Percentiles rank a stretch among this genome's conserved stretches.
Conservation (phyloP, 1,140 invertebrate species). For the Steinernema feltiae region DNA sequence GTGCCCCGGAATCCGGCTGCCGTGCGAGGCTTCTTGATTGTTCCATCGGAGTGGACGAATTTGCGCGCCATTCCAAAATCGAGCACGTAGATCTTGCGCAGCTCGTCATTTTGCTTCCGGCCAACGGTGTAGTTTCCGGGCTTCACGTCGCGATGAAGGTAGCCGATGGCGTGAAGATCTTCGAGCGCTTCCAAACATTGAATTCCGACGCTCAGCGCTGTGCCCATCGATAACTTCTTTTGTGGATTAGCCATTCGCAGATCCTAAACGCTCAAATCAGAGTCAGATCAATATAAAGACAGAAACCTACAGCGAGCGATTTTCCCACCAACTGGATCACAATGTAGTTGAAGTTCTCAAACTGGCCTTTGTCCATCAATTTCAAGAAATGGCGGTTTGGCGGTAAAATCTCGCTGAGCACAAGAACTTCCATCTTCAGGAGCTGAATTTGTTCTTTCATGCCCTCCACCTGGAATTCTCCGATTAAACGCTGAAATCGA, state of each 20-base stretch:
- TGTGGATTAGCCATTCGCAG: background rate
- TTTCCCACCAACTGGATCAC: constrained; percentile 27
- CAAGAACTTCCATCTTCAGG: constrained; percentile 21
- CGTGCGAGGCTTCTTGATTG: constrained; percentile 37
- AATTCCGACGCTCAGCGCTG: constrained; percentile 42
- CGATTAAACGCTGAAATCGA: background rate
- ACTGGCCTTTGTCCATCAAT: background rate
- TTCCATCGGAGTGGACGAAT: constrained; percentile 31
- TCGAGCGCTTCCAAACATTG: constrained; percentile 30
- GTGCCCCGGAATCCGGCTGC: constrained; percentile 44
- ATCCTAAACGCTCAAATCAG: constrained; percentile 5
- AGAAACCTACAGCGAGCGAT: background rate
- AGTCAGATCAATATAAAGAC: no score
- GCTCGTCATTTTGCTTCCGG: constrained; percentile 41
- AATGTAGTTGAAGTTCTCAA: constrained; percentile 25
- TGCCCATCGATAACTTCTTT: constrained; percentile 37
- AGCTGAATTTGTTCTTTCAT: background rate
- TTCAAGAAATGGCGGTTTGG: background rate
- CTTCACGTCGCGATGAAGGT: constrained; percentile 32
- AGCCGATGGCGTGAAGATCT: constrained; percentile 30
- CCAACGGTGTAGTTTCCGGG: constrained; percentile 50
- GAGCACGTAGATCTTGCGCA: constrained; percentile 42
- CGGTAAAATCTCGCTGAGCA: constrained; percentile 13
- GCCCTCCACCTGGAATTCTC: constrained; percentile 17
- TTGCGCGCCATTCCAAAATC: constrained; percentile 39